Base-by-base conservation (phyloP, 1,140 invertebrate species). In the Drosophila pseudoananassae region DNA sequence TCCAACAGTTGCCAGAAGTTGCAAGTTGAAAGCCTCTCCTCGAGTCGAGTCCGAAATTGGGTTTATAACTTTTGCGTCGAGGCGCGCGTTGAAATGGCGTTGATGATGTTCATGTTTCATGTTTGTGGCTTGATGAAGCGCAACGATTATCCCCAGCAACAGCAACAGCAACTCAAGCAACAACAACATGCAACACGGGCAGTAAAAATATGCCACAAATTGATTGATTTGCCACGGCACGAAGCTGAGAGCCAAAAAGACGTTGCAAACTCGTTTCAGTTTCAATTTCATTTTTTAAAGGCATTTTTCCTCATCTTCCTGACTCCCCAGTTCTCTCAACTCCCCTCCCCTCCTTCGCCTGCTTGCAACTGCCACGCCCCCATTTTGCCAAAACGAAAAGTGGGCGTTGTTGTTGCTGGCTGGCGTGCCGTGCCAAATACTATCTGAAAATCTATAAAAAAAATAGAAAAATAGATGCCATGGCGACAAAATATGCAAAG, bases 171-270 rank as follows among this genome's bases (percentile, higher is more conserved):
- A 65, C 57, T 49, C 27, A 54, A 50, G 50, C 71, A 65, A 17
- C 57, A 52, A 31, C 53, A 71, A 57, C 55, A 66, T 12, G 33
- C 50, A 66, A 60, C 61, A 69, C 65, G 63, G 65, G 65, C 65
- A 56, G 58, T 74, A 75, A 66, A 79, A 85, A 83, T 80, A 84
- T 76, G 71, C 70, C 63, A 57, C 72, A 85, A 90, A 90, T 85
- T 90, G 85, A 90, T 90, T 90, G 85, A 90, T 90, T 90, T 90
- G 87, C 85, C 84, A 89, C 84, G 79, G 82, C 82, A 88, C 74
- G 78, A 88, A 76, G 82, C 70, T 69, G 66, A 70, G 66, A 49
- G 23, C 40, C 54, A 15, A 60, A 46, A 46, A 46, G 43, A 80
- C 59, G 52, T 63, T 75, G 77, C 50, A 85, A 84, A 84, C 82